These are phyloP conservation scores for Vollenhovia emeryi DNA, from an alignment of 1,140 invertebrate genomes.

Conservation along the genomic window DNA sequence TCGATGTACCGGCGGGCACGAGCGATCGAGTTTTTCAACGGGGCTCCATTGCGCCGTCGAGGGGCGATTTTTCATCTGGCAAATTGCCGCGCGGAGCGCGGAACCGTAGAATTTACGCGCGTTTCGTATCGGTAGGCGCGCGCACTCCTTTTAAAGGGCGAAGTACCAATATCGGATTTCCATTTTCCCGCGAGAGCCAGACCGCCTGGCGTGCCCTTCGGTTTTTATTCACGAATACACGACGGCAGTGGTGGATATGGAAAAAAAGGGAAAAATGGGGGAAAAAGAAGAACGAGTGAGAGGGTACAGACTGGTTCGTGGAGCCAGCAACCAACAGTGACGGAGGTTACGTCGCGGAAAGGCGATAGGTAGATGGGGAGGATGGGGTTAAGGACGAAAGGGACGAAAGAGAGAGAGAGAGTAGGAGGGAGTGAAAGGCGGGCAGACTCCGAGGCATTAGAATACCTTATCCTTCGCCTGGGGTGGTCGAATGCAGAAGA, in stretches of 20 bases:
- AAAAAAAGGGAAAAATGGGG: not conserved
- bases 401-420: conserved; percentile 14
- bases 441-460: conserved; percentile 73
- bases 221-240: conserved; percentile 69
- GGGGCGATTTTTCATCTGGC: conserved; percentile 56
- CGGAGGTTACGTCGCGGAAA: conserved; percentile 27
- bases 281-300: conserved; percentile 19
- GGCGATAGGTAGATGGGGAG: conserved; percentile 12
- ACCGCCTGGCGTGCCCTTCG: conserved; percentile 57
- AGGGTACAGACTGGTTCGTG: conserved; percentile 31
- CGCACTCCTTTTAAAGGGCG: conserved; percentile 69
- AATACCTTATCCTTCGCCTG: conserved; percentile 76
- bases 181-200: conserved; percentile 75
- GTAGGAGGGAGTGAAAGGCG: conserved; percentile 55
- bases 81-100: conserved; percentile 57
- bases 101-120: conserved; percentile 63
- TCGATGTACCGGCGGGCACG: conserved; percentile 46
- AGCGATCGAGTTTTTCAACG: conserved; percentile 55
- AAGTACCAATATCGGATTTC: conserved; percentile 80
- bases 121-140: conserved; percentile 57
- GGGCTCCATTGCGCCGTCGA: conserved; percentile 50
- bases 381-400: conserved; percentile 51
- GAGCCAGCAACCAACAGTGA: conserved; percentile 34
- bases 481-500: conserved; percentile 69
- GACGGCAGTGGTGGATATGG: conserved; percentile 37